These are phyloP conservation scores for Ecliptopera silaceata DNA, from an alignment of 2,888 invertebrate species.

Conservation along the genomic window DNA sequence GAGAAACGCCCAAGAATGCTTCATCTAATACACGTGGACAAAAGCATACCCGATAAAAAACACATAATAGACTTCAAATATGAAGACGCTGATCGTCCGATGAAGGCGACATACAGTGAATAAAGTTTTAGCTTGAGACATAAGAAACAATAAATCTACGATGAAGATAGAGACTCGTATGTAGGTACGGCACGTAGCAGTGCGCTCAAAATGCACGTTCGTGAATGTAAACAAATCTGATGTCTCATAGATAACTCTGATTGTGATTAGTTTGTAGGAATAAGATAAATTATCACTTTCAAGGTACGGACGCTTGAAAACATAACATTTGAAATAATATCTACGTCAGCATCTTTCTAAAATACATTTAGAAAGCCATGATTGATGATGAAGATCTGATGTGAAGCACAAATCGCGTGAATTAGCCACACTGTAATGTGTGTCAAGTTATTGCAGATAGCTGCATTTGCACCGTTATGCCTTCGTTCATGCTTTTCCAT, in stretches of 20 bases:
- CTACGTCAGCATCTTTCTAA: constrained; percentile 19
- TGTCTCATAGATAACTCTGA: constrained; percentile 23
- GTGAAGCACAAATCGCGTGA: constrained; percentile 40
- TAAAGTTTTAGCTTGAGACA: neutral
- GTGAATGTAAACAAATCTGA: constrained; percentile 36
- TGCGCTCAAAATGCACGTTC: constrained; percentile 32
- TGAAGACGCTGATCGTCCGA: constrained; percentile 6
- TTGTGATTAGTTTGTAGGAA: constrained; percentile 30
- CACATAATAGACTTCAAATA: constrained; percentile 2
- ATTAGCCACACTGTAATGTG: constrained; percentile 47
- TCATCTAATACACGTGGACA: constrained; percentile 10
- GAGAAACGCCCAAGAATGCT: constrained; percentile 27
- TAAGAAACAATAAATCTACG: constrained; percentile 1
- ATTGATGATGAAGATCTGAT: constrained; percentile 36
- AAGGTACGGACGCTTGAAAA: constrained; percentile 29
- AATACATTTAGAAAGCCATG: constrained; percentile 33
- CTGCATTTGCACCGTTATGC: constrained; percentile 59
- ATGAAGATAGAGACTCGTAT: constrained; percentile 8
- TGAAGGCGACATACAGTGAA: neutral
- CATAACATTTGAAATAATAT: neutral
- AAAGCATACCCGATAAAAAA: constrained; percentile 6
- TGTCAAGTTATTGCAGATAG: constrained; percentile 49
- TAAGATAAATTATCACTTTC: constrained; percentile 28
- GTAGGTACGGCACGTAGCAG: constrained; percentile 22
- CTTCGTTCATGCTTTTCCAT: constrained; percentile 63